phyloP scores from a whole-genome alignment of 2,113 vertebrate species.

The Apistogramma diplotaenia region DNA sequence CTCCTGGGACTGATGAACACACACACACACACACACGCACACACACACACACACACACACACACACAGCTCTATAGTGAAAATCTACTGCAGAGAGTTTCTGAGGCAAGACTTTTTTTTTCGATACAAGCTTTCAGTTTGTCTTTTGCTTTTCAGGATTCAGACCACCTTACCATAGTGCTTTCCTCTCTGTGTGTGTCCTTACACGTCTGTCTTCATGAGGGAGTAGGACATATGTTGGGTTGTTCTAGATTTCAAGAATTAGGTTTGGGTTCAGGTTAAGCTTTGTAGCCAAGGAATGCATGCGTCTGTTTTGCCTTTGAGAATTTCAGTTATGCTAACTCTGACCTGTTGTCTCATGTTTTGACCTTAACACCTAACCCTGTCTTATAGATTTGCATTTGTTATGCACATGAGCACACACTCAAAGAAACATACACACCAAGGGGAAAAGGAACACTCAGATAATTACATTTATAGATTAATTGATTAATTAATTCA shows the following conservation, averaged over 20 bases:
- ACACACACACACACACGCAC: neutral
- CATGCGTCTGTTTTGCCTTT: neutral
- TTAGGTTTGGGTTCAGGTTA: neutral
- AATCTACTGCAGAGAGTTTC: constrained; percentile 54
- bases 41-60: neutral
- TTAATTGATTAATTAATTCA: constrained; percentile 24
- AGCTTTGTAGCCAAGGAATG: neutral
- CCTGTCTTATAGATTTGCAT: neutral
- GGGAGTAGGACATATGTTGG: neutral
- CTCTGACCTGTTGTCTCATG: constrained; percentile 6
- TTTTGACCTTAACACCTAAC: constrained; percentile 14
- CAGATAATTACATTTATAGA: constrained; percentile 3
- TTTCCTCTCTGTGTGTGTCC: neutral
- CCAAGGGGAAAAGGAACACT: neutral
- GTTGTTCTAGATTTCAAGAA: neutral
- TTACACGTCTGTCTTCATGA: neutral
- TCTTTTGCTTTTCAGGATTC: constrained; percentile 40
- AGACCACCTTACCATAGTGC: neutral
- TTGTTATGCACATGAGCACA: neutral
- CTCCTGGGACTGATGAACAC: constrained; percentile 46
- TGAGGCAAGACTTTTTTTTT: constrained; percentile 5
- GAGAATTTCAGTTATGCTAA: neutral
- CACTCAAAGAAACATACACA: neutral
- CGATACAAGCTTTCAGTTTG: constrained; percentile 22
- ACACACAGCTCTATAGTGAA: constrained; percentile 32